These are phyloP conservation scores for Trichacis sp. DNA, from an alignment of 2,888 invertebrate species.

Conservation along the genomic window DNA sequence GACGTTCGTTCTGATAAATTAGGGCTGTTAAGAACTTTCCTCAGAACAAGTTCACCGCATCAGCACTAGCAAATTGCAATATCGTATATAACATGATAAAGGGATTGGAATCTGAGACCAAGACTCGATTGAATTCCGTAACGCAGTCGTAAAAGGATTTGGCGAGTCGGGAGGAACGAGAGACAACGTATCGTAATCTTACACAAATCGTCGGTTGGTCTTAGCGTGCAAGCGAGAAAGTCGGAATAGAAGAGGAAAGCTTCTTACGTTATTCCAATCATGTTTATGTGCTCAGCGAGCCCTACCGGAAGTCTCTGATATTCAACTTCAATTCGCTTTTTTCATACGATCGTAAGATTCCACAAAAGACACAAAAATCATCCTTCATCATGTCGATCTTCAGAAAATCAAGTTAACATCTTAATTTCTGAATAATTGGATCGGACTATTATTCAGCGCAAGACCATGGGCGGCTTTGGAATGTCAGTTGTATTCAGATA, in stretches of 20 bases:
- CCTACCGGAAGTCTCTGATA: conserved; percentile 44
- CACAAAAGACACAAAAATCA: too few species aligned
- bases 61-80: conserved; percentile 10
- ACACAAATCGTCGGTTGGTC: conserved; percentile 55
- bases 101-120: conserved; percentile 41
- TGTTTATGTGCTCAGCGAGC: conserved; percentile 62
- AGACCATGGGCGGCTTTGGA: neutral
- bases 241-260: conserved; percentile 6
- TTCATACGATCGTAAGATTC: too few species aligned
- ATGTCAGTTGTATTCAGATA: conserved; percentile 23
- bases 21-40: neutral
- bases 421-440: neutral
- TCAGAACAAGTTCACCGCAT: neutral
- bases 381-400: too few species aligned
- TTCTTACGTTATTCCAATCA: conserved; percentile 56
- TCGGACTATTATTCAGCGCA: neutral
- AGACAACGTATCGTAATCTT: conserved; percentile 57
- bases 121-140: conserved; percentile 60
- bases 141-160: conserved; percentile 62
- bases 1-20: neutral
- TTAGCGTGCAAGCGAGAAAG: conserved; percentile 29
- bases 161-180: conserved; percentile 47
- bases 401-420: too few species aligned
- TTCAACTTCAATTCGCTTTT: conserved; percentile 38
- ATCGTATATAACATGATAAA: conserved; percentile 28